A percentile compares a stretch with the other conserved stretches of the same genome.
phyloP scores from a whole-genome alignment of 1,140 invertebrate genomes.

The Antheraea pernyi region DNA sequence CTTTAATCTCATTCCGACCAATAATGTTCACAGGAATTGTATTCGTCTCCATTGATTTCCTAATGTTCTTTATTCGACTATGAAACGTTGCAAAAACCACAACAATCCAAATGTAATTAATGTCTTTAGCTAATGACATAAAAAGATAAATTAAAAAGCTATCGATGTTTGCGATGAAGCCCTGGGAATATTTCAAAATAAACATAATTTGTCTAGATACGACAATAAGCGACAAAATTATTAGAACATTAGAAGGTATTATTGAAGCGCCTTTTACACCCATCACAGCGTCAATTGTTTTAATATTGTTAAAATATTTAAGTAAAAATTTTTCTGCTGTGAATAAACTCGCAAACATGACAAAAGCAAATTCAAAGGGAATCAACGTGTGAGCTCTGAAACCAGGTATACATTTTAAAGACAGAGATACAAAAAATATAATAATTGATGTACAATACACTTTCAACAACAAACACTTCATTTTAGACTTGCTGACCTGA shows the following conservation, averaged over 20 bases:
- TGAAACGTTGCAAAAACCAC: slow-evolving; percentile 5
- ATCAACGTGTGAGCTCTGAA: no score
- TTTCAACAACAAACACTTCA: background rate
- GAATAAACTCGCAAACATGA: background rate
- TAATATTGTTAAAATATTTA: slow-evolving; percentile 7
- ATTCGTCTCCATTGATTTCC: slow-evolving; percentile 1
- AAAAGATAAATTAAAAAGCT: background rate
- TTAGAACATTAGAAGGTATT: background rate
- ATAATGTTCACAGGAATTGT: slow-evolving; percentile 10
- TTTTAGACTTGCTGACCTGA: background rate
- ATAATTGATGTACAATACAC: background rate
- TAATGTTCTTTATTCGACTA: slow-evolving; percentile 11
- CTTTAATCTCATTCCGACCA: slow-evolving; percentile 9
- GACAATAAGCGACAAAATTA: background rate
- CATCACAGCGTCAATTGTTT: background rate
- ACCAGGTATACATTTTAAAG: no score
- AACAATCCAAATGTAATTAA: background rate
- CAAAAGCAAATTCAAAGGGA: background rate
- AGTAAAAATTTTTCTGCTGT: background rate
- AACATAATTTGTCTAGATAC: background rate
- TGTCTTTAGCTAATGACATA: background rate
- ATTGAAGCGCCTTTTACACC: background rate
- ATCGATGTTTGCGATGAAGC: background rate
- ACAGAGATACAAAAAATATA: background rate
- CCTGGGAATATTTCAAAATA: background rate